Evolutionary conservation across 1,140 invertebrate genomes (phyloP).

Genomic region (Microplitis mediator): DNA sequence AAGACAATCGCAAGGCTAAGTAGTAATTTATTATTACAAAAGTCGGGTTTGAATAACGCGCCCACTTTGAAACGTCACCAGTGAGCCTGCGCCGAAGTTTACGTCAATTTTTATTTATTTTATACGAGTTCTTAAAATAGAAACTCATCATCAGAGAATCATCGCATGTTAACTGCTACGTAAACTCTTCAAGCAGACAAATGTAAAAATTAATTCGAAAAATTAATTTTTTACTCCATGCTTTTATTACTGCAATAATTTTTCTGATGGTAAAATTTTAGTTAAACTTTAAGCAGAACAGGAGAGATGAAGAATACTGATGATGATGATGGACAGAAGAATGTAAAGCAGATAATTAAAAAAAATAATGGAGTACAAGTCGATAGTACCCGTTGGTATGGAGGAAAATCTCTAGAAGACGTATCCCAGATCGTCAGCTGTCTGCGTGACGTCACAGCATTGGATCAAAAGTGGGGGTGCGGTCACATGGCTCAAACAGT

Average conservation of each 20-base stretch:
- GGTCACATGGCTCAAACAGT: constrained; percentile 47
- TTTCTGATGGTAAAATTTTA: no score
- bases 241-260: no score
- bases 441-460: constrained; percentile 51
- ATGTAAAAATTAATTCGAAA: no score
- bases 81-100: neutral
- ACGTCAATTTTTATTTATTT: neutral
- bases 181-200: neutral
- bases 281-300: no score
- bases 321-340: no score
- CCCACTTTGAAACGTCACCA: constrained; percentile 12
- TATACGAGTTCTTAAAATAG: constrained; percentile 14
- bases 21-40: neutral
- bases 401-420: neutral
- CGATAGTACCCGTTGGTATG: neutral
- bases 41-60: constrained; percentile 12
- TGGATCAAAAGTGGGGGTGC: constrained; percentile 35
- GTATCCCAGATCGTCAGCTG: constrained; percentile 51
- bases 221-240: no score
- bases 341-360: neutral
- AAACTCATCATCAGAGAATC: neutral
- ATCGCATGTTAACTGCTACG: neutral
- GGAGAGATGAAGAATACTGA: no score
- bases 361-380: neutral
- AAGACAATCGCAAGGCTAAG: neutral